Conservation (phyloP, 2,888 invertebrate species). For the Vanessa cardui region DNA sequence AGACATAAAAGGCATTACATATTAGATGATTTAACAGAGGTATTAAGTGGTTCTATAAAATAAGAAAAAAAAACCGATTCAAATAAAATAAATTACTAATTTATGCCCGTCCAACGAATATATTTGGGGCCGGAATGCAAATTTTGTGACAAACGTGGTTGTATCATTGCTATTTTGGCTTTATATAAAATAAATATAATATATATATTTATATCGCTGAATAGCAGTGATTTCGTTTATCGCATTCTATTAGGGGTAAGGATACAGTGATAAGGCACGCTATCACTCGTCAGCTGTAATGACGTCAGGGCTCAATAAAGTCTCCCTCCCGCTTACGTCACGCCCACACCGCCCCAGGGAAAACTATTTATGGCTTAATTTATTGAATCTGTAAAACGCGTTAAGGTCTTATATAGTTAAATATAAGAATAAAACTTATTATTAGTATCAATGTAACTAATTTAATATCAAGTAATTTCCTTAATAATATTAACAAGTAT, state of each 20-base stretch:
- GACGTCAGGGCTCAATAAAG: conserved; percentile 63
- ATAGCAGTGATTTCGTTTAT: conserved; percentile 18
- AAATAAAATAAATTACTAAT: conserved; percentile 32
- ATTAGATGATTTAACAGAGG: conserved; percentile 45
- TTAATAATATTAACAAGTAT: neutral
- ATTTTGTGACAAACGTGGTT: conserved; percentile 40
- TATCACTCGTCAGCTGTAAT: conserved; percentile 63
- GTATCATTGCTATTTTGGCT: conserved; percentile 27
- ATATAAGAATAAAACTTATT: neutral
- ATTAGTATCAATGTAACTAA: neutral
- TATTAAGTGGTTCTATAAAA: conserved; percentile 59
- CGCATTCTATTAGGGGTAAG: conserved; percentile 23
- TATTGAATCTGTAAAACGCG: conserved; percentile 27
- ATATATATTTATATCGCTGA: conserved; percentile 28
- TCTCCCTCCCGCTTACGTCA: conserved; percentile 62
- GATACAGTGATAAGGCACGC: conserved; percentile 53
- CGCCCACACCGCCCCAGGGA: conserved; percentile 48
- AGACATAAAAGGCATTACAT: conserved; percentile 39
- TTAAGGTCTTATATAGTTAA: conserved; percentile 7
- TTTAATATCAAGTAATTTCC: neutral
- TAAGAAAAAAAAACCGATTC: conserved; percentile 39
- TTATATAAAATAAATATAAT: conserved; percentile 24
- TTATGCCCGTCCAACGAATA: conserved; percentile 28
- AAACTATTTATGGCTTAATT: conserved; percentile 38
- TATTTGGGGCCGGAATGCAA: conserved; percentile 43